These are phyloP conservation scores for Drosophila lacertosa DNA, from an alignment of 1,140 invertebrate species.

Conservation along the genomic window DNA sequence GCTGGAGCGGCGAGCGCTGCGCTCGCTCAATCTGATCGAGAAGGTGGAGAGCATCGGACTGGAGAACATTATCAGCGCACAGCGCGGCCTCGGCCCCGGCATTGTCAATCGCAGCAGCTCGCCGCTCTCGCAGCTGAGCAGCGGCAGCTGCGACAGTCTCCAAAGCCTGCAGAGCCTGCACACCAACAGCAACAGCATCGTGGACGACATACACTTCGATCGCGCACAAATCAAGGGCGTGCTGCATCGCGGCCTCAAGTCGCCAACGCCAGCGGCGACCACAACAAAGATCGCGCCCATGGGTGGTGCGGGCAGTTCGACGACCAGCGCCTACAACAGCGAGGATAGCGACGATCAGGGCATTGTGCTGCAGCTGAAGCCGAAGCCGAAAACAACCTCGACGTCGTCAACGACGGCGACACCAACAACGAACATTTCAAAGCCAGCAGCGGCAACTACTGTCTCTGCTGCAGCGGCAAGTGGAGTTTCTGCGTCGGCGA, in stretches of 20 bases:
- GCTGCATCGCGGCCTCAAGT: conserved; percentile 67
- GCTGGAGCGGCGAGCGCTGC: conserved; percentile 85
- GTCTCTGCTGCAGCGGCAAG: conserved; percentile 85
- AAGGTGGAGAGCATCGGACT: conserved; percentile 89
- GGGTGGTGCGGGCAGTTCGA: conserved; percentile 17
- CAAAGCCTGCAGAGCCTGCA: conserved; percentile 88
- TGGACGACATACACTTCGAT: conserved; percentile 77
- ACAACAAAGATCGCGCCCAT: background rate
- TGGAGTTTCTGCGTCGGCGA: conserved; percentile 85
- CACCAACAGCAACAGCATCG: conserved; percentile 84
- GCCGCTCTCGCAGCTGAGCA: conserved; percentile 88
- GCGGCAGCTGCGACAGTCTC: conserved; percentile 21
- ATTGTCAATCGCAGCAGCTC: conserved; percentile 85
- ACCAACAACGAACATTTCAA: conserved; percentile 20
- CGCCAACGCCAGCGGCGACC: conserved; percentile 40
- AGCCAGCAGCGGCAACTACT: conserved; percentile 32
- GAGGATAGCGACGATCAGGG: conserved; percentile 75
- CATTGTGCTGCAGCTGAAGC: conserved; percentile 53
- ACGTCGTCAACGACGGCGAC: conserved; percentile 18
- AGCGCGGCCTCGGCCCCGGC: conserved; percentile 79
- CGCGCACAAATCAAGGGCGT: conserved; percentile 81
- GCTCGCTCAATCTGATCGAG: conserved; percentile 87
- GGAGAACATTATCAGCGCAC: conserved; percentile 87
- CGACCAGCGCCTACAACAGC: conserved; percentile 66
- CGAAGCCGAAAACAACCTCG: conserved; percentile 3